A percentile compares a stretch with the other conserved stretches of the same genome.
phyloP scores from a whole-genome alignment of 2,113 vertebrate species.

The Fregata magnificens region DNA sequence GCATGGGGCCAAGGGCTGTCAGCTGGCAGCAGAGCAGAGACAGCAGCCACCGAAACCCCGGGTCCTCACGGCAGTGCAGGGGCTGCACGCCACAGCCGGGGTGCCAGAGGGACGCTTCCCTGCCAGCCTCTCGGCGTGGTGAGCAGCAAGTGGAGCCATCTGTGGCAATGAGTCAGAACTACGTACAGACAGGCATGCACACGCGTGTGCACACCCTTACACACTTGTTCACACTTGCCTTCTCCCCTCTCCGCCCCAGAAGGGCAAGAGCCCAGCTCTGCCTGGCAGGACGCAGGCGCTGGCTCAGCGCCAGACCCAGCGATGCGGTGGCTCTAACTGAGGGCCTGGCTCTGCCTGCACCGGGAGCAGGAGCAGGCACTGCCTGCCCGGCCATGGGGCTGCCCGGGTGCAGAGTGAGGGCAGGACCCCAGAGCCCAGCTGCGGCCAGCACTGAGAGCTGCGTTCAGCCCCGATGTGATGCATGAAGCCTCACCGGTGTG shows the following conservation, averaged over 20 bases:
- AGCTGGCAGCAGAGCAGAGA: background rate
- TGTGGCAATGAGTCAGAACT: background rate
- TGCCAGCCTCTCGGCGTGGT: accelerated
- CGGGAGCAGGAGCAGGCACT: background rate
- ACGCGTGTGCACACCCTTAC: background rate
- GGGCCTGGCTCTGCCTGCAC: background rate
- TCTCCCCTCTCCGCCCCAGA: background rate
- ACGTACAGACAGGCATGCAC: accelerated
- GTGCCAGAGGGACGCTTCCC: background rate
- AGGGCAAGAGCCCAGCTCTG: background rate
- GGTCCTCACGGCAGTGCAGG: accelerated
- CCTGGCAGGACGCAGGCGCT: background rate
- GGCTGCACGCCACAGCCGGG: background rate
- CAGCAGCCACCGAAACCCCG: background rate
- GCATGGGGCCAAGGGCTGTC: accelerated
- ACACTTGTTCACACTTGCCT: background rate
- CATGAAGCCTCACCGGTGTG: accelerated
- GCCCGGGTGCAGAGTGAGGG: background rate
- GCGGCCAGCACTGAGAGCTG: background rate
- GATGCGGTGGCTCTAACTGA: accelerated
- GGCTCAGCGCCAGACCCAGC: background rate
- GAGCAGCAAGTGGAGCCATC: background rate
- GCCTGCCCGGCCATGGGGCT: background rate
- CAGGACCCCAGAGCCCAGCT: background rate
- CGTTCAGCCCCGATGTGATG: accelerated